Conservation (phyloP, 37 sponge, comb jelly and placozoan genomes). For the Diacarnus erythraeanus region DNA sequence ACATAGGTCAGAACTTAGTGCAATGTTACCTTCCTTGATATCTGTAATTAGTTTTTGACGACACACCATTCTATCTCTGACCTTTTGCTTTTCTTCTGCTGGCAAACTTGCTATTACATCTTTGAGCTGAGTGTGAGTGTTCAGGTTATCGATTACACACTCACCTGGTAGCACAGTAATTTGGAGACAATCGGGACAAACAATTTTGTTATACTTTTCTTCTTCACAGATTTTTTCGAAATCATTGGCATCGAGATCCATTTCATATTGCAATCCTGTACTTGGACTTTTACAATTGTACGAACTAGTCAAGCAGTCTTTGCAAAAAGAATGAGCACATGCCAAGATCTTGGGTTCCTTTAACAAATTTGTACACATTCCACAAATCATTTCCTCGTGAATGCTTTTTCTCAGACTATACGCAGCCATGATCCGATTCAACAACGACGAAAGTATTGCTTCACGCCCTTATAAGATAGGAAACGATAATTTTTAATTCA, state of each 20-base stretch:
- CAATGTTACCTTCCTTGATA: neutral
- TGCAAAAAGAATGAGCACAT: constrained; percentile 44
- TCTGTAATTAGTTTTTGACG: neutral
- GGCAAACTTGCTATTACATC: neutral
- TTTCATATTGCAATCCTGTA: neutral
- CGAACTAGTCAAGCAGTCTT: constrained; percentile 3
- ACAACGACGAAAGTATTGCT: no score
- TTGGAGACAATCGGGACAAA: constrained; percentile 19
- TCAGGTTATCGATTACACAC: neutral
- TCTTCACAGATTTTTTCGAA: no score
- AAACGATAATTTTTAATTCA: neutral
- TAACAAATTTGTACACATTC: constrained; percentile 15
- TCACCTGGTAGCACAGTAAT: neutral
- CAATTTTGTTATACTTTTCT: neutral
- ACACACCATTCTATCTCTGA: neutral
- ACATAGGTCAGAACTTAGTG: constrained; percentile 1
- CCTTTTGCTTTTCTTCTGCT: neutral
- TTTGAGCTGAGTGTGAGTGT: neutral
- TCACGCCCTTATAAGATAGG: no score
- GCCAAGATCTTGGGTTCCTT: constrained; percentile 12
- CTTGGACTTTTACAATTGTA: neutral
- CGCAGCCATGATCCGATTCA: no score
- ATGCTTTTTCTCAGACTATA: constrained; percentile 1
- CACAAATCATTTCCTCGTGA: constrained; percentile 25
- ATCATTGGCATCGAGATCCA: neutral